These are phyloP conservation scores for Phataginus tricuspis DNA, from an alignment of 2,797 vertebrate genomes.

Conservation along the genomic window DNA sequence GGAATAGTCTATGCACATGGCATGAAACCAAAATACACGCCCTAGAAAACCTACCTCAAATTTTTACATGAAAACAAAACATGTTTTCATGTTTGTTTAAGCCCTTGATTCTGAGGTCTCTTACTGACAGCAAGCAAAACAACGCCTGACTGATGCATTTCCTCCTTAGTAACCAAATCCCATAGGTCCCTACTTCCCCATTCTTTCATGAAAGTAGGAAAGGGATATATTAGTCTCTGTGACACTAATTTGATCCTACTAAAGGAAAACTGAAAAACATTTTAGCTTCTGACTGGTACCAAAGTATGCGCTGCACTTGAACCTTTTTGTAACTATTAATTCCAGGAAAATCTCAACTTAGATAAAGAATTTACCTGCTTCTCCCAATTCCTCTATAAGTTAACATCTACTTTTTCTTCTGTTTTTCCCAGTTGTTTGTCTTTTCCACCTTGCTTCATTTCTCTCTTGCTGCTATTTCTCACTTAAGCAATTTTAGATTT, in stretches of 20 bases:
- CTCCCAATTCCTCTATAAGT: not conserved
- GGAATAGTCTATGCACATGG: not conserved
- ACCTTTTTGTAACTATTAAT: not conserved
- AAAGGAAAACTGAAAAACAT: not conserved
- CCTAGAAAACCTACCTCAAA: not conserved
- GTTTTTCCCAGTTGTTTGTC: not conserved
- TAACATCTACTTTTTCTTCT: not conserved
- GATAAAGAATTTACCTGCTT: not conserved
- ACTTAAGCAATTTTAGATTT: slow-evolving; percentile 18
- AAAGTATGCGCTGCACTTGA: not conserved
- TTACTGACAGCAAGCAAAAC: not conserved
- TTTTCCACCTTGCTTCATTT: slow-evolving; percentile 27
- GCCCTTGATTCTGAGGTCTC: not conserved
- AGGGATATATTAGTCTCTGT: not conserved
- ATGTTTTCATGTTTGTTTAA: not conserved
- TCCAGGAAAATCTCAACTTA: not conserved
- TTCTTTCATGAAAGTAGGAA: not conserved
- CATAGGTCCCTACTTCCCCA: not conserved
- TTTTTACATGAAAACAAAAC: slow-evolving; percentile 16
- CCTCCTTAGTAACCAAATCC: not conserved
- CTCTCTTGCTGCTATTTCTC: not conserved
- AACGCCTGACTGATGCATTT: not conserved
- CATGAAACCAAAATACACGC: not conserved
- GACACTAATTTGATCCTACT: not conserved
- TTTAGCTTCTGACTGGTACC: not conserved